phyloP scores from a whole-genome alignment of 1,140 invertebrate genomes.

The Helicorthomorpha holstii region DNA sequence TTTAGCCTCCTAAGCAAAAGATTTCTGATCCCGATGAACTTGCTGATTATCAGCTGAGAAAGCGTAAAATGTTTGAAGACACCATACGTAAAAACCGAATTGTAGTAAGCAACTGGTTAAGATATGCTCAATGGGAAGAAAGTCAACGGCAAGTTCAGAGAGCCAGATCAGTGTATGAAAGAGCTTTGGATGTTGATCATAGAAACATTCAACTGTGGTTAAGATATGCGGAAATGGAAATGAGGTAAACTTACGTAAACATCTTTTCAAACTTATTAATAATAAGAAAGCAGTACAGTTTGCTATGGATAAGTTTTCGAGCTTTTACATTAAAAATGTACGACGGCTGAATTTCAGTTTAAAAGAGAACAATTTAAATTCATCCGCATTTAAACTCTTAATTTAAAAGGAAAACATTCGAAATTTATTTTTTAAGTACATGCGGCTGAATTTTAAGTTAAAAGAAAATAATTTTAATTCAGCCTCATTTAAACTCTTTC shows the following conservation, averaged over 20 bases:
- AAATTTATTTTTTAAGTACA: not conserved
- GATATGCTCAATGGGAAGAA: slow-evolving; percentile 99
- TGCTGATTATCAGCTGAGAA: slow-evolving; percentile 86
- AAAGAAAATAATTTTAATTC: too few species aligned
- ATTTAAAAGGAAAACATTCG: too few species aligned
- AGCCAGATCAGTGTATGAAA: slow-evolving; percentile 80
- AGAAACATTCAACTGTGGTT: slow-evolving; percentile 79
- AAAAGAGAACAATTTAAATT: too few species aligned
- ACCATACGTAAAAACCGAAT: slow-evolving; percentile 91
- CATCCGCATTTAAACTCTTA: too few species aligned
- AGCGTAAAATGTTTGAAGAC: slow-evolving; percentile 94
- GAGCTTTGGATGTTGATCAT: slow-evolving; percentile 93
- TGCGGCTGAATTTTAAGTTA: too few species aligned
- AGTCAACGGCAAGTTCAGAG: slow-evolving; percentile 91
- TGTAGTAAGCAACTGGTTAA: slow-evolving; percentile 92
- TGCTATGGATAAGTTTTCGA: too few species aligned
- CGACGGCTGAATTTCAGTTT: too few species aligned
- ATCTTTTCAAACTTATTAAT: too few species aligned
- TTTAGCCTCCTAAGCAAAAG: slow-evolving; percentile 88
- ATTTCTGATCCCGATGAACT: slow-evolving; percentile 98
- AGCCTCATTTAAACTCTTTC: too few species aligned
- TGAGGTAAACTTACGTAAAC: slow-evolving; percentile 40
- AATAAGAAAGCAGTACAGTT: too few species aligned
- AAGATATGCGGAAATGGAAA: slow-evolving; percentile 99
- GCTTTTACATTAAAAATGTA: too few species aligned